phyloP scores from a whole-genome alignment of 1,140 invertebrate species.

The Drosophila pallidifrons region DNA sequence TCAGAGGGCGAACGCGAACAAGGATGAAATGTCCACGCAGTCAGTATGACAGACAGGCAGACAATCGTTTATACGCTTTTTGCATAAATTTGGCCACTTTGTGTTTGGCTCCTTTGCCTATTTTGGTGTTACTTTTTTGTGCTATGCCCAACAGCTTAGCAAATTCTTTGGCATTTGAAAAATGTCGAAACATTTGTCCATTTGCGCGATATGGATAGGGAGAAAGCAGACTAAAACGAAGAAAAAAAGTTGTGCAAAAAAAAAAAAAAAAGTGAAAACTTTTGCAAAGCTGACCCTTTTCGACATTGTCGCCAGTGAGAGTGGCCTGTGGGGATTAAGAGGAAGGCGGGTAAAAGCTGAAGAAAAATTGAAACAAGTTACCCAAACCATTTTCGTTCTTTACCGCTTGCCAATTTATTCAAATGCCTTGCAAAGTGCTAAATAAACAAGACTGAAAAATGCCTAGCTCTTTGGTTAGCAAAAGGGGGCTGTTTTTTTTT shows the following conservation, averaged over 20 bases:
- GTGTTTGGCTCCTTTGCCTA: conserved; percentile 43
- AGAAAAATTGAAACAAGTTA: conserved; percentile 75
- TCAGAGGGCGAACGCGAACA: conserved; percentile 50
- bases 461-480: conserved; percentile 24
- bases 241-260: conserved; percentile 26
- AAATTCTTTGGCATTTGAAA: conserved; percentile 68
- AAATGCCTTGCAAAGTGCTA: conserved; percentile 82
- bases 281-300: conserved; percentile 70
- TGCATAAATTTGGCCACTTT: conserved; percentile 79
- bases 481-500: neutral
- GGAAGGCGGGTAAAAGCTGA: conserved; percentile 29
- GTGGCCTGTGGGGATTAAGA: conserved; percentile 69
- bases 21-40: conserved; percentile 36
- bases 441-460: conserved; percentile 79
- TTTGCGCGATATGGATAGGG: conserved; percentile 49
- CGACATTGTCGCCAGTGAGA: conserved; percentile 37
- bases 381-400: conserved; percentile 59
- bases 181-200: conserved; percentile 76
- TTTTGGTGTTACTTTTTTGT: conserved; percentile 30
- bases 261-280: conserved; percentile 60
- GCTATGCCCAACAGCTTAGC: conserved; percentile 52
- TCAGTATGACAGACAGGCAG: conserved; percentile 20
- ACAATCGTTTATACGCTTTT: conserved; percentile 57
- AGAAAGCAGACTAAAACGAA: conserved; percentile 32
- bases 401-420: conserved; percentile 77